These are phyloP conservation scores for Drosophila pachea DNA, from an alignment of 1,140 invertebrate species.

Conservation along the genomic window DNA sequence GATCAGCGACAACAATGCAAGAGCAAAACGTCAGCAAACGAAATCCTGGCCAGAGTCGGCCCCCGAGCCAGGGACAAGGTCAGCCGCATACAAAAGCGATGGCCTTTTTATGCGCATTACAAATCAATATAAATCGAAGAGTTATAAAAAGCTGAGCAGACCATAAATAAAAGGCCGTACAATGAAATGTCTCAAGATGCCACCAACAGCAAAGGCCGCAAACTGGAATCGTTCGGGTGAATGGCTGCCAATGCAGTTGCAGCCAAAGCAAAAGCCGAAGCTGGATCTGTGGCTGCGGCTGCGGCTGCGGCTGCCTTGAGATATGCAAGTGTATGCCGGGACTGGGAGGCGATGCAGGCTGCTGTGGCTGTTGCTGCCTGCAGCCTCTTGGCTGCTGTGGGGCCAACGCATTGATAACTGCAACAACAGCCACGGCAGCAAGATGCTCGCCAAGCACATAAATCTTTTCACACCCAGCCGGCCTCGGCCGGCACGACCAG, in stretches of 20 bases:
- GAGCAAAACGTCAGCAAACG: slow-evolving; percentile 1
- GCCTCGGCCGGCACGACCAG: slow-evolving; percentile 27
- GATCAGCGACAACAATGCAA: slow-evolving; percentile 8
- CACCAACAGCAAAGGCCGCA: slow-evolving; percentile 42
- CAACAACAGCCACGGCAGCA: slow-evolving; percentile 17
- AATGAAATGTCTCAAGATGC: slow-evolving; percentile 71
- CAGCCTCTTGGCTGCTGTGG: slow-evolving; percentile 46
- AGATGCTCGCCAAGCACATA: slow-evolving; percentile 61
- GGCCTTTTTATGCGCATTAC: slow-evolving; percentile 58
- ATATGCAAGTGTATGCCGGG: slow-evolving; percentile 16
- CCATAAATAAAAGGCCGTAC: slow-evolving; percentile 68
- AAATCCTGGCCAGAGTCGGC: slow-evolving; percentile 18
- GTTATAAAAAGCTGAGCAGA: slow-evolving; percentile 70
- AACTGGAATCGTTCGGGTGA: slow-evolving; percentile 72
- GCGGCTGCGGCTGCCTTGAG: slow-evolving; percentile 4
- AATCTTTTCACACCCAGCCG: slow-evolving; percentile 69
- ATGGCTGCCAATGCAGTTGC: slow-evolving; percentile 44
- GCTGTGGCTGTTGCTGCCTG: slow-evolving; percentile 44
- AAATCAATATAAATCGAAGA: slow-evolving; percentile 77
- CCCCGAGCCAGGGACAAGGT: slow-evolving; percentile 60
- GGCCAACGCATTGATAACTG: slow-evolving; percentile 71
- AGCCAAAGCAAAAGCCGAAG: neutral
- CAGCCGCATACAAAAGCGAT: slow-evolving; percentile 57
- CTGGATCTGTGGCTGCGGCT: slow-evolving; percentile 51
- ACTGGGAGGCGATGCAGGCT: slow-evolving; percentile 49